Percentiles rank a stretch among this genome's conserved stretches.
These are phyloP conservation scores for Hexactinellida sp. DNA, from an alignment of 37 sponge, comb jelly and placozoan species.

Conservation along the genomic window DNA sequence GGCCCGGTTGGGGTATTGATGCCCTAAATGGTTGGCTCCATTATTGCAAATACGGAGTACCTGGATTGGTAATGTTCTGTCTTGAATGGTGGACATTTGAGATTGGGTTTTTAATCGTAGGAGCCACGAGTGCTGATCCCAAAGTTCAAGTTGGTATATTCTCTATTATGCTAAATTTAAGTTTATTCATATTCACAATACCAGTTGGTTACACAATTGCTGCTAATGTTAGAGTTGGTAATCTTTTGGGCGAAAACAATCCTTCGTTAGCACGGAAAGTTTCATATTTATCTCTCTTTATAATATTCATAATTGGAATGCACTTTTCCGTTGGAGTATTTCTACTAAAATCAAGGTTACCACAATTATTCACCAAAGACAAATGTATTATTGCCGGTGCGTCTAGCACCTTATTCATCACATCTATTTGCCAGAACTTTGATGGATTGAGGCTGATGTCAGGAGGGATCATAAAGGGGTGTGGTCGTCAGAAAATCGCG, in stretches of 20 bases:
- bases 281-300: neutral
- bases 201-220: constrained; percentile 4
- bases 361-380: neutral
- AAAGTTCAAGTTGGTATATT: constrained; percentile 12
- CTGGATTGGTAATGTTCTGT: constrained; percentile 18
- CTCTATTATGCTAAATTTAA: neutral
- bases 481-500: neutral
- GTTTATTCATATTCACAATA: neutral
- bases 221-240: constrained; percentile 14
- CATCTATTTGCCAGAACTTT: neutral
- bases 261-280: neutral
- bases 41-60: neutral
- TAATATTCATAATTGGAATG: neutral
- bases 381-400: neutral
- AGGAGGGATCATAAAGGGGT: neutral
- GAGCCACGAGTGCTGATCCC: neutral
- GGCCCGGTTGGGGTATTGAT: constrained; percentile 19
- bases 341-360: neutral
- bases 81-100: constrained; percentile 26
- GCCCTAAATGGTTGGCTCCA: neutral
- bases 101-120: constrained; percentile 12
- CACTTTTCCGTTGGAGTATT: neutral
- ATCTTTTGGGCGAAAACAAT: constrained; percentile 18
- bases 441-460: neutral
- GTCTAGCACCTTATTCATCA: neutral